Base-by-base conservation (phyloP, 2,888 invertebrate species). In the Muschampia plurimacula region DNA sequence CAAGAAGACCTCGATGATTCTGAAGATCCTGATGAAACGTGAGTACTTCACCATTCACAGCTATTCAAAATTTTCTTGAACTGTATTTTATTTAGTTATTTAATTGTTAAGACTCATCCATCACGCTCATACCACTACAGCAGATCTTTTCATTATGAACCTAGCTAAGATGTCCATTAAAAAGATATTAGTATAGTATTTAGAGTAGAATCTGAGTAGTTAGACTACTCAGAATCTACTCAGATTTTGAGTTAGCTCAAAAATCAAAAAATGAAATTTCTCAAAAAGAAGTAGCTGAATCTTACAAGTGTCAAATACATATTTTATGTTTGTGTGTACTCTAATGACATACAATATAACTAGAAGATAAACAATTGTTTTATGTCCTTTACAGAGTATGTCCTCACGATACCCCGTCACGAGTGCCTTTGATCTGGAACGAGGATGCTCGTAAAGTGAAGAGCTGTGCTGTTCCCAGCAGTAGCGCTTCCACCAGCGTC, bases 341-440 rank as follows among this genome's bases (percentile, higher is more conserved):
- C 2, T 39, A 39, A 39, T 39, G 39, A 41, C 9, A 9, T 41
- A 2, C 13, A 46, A 46, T 46, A 4, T 10, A 13, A 13, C 12
- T 13, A 46, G 46, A 46, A 46, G 46, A 0, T 8, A 12, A 46
- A 3, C 13, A 46, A 12, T 15, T 55, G 8, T 55, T 39, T 39
- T 62, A 2, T 60, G 69, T 67, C 78, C 73, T 78, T 82, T 75
- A 52, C 89, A 93, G 93, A 78, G 95, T 95, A 83, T 92, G 93
- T 82, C 92, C 95, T 2, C 97, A 97, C 84, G 97, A 97, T 77
- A 97, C 97, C 2, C 97, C 97, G 64, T 97, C 97, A 74, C 94
- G 96, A 84, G 96, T 97, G 83, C 97, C 97, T 79, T 95, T 97
- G 82, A 96, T 97, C 80, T 96, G 96, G 95, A 95, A 95, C 70